Base-by-base conservation (phyloP, 2,888 invertebrate species). In the Aphelenchoides bicaudatus region DNA sequence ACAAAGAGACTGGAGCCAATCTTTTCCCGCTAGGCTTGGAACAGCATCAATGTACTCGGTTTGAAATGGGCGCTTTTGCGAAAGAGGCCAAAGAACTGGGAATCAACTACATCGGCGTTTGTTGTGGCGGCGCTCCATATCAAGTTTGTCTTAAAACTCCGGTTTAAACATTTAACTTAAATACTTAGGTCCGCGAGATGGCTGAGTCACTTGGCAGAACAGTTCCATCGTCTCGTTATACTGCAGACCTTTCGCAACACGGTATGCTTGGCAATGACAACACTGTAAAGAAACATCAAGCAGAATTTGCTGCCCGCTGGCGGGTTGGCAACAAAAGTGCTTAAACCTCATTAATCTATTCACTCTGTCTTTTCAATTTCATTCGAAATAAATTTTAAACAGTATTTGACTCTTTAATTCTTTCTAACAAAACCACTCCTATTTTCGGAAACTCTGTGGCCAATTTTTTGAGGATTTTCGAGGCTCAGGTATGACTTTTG, bases 111-210 rank as follows among this genome's bases (percentile, higher is more conserved):
- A 47, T 47, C 19, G 48, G 48, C 4, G 25, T 47, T 4, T 47
- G 48, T 47, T 47, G 48, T 19, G 48, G 48, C 8, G 48, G 48
- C 25, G 48, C 48, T 13, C 48, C 48, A 29, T 47, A 47, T 19
- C 48, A 47, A 6, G 48, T 47, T 13, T n/a, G n/a, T n/a, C n/a
- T n/a, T n/a, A n/a, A n/a, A n/a, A n/a, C n/a, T n/a, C n/a, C n/a
- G n/a, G n/a, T n/a, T n/a, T n/a, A n/a, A n/a, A n/a, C n/a, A n/a
- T n/a, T n/a, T n/a, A n/a, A n/a, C n/a, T n/a, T n/a, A n/a, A n/a
- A n/a, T n/a, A n/a, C n/a, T n/a, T n/a, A n/a, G n/a, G n/a, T n/a
- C n/a, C 48, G 48, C 28, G 23, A 47, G 23, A 47, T 47, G 48
- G 48, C 48, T 29, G 48, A 47, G 16, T 25, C 48, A 19, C 16